Conservation (phyloP, 2,797 vertebrate species). For the Phaenicophaeus curvirostris region DNA sequence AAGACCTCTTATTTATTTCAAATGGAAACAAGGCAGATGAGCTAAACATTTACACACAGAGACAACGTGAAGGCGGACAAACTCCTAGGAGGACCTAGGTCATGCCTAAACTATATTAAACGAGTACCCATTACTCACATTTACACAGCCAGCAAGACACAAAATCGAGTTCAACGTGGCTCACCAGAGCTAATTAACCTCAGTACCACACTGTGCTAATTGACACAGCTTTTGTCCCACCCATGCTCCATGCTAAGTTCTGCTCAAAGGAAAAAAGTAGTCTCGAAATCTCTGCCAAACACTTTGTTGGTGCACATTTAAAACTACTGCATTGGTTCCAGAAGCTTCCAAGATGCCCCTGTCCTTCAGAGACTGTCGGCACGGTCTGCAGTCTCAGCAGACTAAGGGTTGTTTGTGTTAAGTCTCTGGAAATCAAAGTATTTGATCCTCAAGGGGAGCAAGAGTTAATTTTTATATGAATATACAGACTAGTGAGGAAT, state of each 20-base stretch:
- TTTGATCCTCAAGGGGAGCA: fast-evolving
- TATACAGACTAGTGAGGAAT: neutral
- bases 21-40: neutral
- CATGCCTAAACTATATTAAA: neutral
- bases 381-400: neutral
- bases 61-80: neutral
- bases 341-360: neutral
- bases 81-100: neutral
- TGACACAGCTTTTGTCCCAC: neutral
- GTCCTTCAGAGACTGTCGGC: neutral
- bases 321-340: neutral
- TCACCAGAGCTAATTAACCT: neutral
- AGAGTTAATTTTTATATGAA: neutral
- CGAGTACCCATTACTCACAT: neutral
- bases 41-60: neutral
- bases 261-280: neutral
- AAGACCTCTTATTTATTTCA: fast-evolving
- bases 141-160: neutral
- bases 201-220: neutral
- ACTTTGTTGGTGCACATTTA: no score
- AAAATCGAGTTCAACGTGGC: neutral
- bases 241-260: fast-evolving
- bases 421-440: neutral
- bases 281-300: neutral
- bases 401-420: fast-evolving